phyloP scores from a whole-genome alignment of 2,888 invertebrate species.

The Chaitophorus viminalis region DNA sequence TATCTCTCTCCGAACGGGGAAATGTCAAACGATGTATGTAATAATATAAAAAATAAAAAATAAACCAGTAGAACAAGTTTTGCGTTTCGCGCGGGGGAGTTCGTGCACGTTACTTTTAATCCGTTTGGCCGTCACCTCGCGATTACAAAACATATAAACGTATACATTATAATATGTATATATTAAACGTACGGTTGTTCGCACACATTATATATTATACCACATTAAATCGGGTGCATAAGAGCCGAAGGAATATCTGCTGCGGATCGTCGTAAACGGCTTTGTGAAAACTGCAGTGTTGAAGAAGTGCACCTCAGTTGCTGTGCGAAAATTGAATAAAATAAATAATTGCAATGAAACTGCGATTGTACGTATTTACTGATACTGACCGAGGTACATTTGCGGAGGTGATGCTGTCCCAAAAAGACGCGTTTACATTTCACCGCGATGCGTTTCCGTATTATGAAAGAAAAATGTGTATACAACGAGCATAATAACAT shows the following conservation, averaged over 20 bases:
- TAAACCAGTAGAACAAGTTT: slow-evolving; percentile 58
- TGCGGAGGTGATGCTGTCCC: no score
- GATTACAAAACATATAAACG: slow-evolving; percentile 9
- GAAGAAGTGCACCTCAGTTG: no score
- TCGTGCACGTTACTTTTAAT: slow-evolving; percentile 6
- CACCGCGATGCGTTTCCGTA: no score
- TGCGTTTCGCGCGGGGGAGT: slow-evolving; percentile 51
- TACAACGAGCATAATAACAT: no score
- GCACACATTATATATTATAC: not conserved
- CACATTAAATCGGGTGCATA: no score
- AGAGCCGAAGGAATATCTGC: slow-evolving; percentile 17
- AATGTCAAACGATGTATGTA: slow-evolving; percentile 36
- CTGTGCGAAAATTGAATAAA: not conserved
- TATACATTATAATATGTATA: no score
- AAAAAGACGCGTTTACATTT: no score
- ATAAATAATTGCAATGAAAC: not conserved
- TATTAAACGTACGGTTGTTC: not conserved
- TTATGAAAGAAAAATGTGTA: not conserved
- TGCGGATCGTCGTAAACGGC: not conserved
- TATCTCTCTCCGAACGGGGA: slow-evolving; percentile 8
- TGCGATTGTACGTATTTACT: not conserved
- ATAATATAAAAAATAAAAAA: slow-evolving; percentile 12
- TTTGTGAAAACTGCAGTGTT: no score
- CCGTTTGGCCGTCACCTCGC: slow-evolving; percentile 22
- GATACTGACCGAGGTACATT: no score